These are phyloP conservation scores for Ceyx cyanopectus DNA, from an alignment of 2,113 vertebrate species.

Conservation along the genomic window DNA sequence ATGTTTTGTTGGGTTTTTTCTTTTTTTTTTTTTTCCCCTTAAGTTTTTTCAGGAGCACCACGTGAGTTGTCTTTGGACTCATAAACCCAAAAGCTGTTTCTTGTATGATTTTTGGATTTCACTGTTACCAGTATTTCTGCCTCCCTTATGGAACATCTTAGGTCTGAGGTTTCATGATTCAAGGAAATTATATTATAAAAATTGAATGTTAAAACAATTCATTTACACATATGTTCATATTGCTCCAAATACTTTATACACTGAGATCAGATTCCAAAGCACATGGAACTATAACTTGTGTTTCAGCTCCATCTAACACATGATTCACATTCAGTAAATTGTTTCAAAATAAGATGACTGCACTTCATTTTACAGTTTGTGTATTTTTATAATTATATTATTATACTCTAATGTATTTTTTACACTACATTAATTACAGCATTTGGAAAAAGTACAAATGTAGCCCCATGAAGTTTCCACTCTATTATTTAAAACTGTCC, in stretches of 20 bases:
- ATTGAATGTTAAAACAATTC: slow-evolving; percentile 37
- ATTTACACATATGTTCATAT: slow-evolving; percentile 28
- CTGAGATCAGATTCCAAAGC: not conserved
- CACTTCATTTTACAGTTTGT: not conserved
- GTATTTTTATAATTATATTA: not conserved
- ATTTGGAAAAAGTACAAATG: not conserved
- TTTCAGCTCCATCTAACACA: not conserved
- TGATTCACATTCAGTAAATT: not conserved
- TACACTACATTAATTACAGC: not conserved
- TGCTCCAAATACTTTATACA: not conserved
- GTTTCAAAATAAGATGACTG: not conserved
- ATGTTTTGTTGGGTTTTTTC: not conserved
- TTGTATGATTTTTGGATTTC: slow-evolving; percentile 55
- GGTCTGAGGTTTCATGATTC: slow-evolving; percentile 56
- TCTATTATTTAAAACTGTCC: not conserved
- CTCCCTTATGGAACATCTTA: slow-evolving; percentile 17
- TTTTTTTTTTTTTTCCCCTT: not conserved
- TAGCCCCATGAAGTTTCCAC: not conserved
- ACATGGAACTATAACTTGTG: not conserved
- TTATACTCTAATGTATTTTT: slow-evolving; percentile 1
- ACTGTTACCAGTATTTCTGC: slow-evolving; percentile 37
- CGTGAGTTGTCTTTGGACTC: slow-evolving; percentile 70
- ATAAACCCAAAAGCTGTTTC: slow-evolving; percentile 60
- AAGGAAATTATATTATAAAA: slow-evolving; percentile 29
- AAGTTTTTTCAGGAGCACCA: slow-evolving; percentile 59